Percentiles rank a stretch among this genome's conserved stretches.
Evolutionary conservation across 2,113 vertebrate species (phyloP).

Genomic region (Fregata magnificens): DNA sequence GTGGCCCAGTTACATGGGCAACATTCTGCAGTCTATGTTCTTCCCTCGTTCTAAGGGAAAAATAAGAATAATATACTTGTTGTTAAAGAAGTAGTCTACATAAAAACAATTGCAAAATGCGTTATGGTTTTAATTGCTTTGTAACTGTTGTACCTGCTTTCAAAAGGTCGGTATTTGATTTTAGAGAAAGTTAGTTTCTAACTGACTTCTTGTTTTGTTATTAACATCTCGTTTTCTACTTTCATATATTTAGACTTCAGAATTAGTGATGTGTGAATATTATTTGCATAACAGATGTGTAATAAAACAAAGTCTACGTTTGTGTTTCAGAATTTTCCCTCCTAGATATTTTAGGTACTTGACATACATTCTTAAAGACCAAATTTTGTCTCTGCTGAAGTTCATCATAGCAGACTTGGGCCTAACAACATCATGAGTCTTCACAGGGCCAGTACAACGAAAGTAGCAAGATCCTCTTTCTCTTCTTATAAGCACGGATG

Average conservation of each 20-base stretch:
- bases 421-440: neutral
- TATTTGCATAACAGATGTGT: conserved; percentile 52
- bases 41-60: neutral
- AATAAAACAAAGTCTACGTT: neutral
- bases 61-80: neutral
- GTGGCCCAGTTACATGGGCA: neutral
- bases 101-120: neutral
- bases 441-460: neutral
- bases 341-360: neutral
- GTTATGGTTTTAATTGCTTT: neutral
- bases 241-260: conserved; percentile 34
- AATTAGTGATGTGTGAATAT: conserved; percentile 35
- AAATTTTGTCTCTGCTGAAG: neutral
- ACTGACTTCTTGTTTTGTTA: conserved; percentile 38
- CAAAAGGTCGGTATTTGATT: neutral
- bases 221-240: conserved; percentile 63
- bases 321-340: conserved; percentile 16
- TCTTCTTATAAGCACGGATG: accelerated
- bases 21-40: neutral
- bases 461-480: neutral
- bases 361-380: neutral
- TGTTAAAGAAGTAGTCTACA: neutral
- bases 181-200: conserved; percentile 60
- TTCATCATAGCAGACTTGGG: neutral
- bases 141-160: neutral